Conservation (phyloP, 1,140 invertebrate species). For the Acromyrmex heyeri region DNA sequence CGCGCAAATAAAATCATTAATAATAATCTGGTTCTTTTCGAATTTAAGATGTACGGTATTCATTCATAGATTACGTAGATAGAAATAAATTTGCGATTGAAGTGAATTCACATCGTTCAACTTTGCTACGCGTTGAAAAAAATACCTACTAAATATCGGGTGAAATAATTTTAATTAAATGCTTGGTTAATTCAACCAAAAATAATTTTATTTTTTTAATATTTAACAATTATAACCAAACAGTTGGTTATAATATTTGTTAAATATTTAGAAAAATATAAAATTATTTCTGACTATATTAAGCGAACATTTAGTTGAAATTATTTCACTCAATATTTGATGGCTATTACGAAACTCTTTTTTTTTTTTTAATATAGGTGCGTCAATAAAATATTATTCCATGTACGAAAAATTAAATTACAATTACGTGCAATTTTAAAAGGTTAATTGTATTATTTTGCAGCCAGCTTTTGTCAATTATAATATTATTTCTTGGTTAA, state of each 20-base stretch:
- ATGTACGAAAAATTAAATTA: background rate
- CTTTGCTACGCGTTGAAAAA: no score
- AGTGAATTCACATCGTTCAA: background rate
- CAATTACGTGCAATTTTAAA: background rate
- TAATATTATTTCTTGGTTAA: background rate
- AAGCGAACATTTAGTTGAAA: no score
- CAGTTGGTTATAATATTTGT: no score
- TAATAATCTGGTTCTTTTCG: background rate
- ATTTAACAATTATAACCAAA: no score
- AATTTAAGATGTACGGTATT: background rate
- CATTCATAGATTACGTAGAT: background rate
- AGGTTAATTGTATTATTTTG: background rate
- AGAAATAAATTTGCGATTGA: background rate
- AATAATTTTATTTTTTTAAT: no score
- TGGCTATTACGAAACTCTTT: no score
- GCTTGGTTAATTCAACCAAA: no score
- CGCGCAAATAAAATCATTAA: background rate
- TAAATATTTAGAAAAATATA: no score
- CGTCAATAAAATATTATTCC: background rate
- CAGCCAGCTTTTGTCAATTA: background rate
- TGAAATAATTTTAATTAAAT: no score
- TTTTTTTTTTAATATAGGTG: background rate
- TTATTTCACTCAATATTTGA: no score
- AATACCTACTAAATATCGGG: no score
- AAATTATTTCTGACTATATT: background rate